phyloP scores from a whole-genome alignment of 2,888 invertebrate genomes.

The Drosophila tripunctata region DNA sequence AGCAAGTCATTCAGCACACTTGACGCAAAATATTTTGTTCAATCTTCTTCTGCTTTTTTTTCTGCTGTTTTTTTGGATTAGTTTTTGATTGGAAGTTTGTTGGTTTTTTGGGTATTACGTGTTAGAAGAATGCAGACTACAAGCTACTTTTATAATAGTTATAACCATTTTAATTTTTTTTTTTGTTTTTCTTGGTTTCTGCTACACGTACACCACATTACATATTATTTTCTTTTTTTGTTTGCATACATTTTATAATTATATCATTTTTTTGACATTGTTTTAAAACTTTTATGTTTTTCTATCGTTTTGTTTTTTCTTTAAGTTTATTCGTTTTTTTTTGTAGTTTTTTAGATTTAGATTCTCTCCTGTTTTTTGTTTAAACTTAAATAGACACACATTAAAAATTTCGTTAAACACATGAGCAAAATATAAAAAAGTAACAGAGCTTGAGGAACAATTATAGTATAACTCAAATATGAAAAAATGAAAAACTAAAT shows the following conservation, averaged over 20 bases:
- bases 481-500: constrained; percentile 30
- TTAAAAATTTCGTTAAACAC: constrained; percentile 49
- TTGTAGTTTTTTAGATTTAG: constrained; percentile 29
- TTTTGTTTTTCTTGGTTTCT: constrained; percentile 18
- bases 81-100: constrained; percentile 45
- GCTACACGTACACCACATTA: constrained; percentile 33
- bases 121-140: constrained; percentile 60
- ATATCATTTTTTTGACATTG: constrained; percentile 22
- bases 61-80: constrained; percentile 44
- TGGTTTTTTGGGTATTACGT: constrained; percentile 36
- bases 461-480: constrained; percentile 29
- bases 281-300: constrained; percentile 23
- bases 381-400: constrained; percentile 41
- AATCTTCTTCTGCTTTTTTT: constrained; percentile 6
- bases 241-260: constrained; percentile 34
- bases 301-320: constrained; percentile 13
- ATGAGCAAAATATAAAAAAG: constrained; percentile 53
- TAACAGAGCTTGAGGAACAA: constrained; percentile 70
- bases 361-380: constrained; percentile 37
- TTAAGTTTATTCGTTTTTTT: constrained; percentile 8
- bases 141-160: constrained; percentile 56
- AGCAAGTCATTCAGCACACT: constrained; percentile 15
- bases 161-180: constrained; percentile 30
- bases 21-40: constrained; percentile 22
- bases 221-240: constrained; percentile 7